Evolutionary conservation across 2,797 vertebrate genomes (phyloP).

Genomic region (Clarias fuscus): DNA sequence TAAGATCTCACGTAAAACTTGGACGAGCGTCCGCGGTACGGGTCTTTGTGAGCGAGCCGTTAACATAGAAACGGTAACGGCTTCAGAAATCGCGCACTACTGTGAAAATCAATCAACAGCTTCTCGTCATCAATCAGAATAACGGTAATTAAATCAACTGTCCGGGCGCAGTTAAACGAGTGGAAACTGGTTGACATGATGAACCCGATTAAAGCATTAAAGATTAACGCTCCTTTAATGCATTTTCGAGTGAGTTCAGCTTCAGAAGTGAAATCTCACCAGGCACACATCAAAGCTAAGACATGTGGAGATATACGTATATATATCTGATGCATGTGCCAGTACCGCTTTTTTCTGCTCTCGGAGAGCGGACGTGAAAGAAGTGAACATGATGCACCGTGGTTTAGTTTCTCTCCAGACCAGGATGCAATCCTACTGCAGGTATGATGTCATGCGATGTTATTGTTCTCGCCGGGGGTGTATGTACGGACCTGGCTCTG

Average conservation of each 20-base stretch:
- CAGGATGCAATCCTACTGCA: background rate
- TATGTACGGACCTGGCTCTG: background rate
- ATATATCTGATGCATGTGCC: background rate
- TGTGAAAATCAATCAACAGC: background rate
- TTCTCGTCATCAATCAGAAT: background rate
- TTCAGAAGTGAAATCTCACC: background rate
- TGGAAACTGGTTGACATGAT: background rate
- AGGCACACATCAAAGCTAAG: background rate
- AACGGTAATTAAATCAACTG: background rate
- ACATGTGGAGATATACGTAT: background rate
- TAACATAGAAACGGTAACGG: background rate
- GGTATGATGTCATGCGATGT: constrained; percentile 20
- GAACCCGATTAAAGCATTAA: background rate
- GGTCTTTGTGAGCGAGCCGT: background rate
- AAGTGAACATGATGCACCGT: background rate
- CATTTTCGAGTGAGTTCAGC: background rate
- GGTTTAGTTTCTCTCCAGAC: background rate
- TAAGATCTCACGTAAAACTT: background rate
- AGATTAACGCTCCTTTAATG: background rate
- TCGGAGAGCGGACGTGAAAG: background rate
- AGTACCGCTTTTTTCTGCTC: background rate
- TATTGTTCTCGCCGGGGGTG: background rate
- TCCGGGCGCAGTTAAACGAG: background rate
- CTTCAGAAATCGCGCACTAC: background rate
- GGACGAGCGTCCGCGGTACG: background rate